phyloP scores from a whole-genome alignment of 2,113 vertebrate species.

The Oncorhynchus tshawytscha region DNA sequence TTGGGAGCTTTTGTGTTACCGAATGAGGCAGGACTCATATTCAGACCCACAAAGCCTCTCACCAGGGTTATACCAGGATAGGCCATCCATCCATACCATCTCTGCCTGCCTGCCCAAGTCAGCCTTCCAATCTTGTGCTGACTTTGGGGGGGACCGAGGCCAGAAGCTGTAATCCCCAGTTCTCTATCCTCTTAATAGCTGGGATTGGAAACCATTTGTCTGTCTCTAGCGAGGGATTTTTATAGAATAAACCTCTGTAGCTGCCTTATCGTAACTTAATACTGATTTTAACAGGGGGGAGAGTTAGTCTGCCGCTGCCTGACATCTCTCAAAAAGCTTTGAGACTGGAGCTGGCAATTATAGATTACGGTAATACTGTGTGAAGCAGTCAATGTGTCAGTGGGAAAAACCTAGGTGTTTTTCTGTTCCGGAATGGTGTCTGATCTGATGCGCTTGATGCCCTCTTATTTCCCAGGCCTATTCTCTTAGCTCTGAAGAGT shows the following conservation, averaged over 20 bases:
- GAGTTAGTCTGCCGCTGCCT: not conserved
- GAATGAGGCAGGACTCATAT: too few species aligned
- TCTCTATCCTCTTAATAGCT: conserved; percentile 18
- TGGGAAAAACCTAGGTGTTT: too few species aligned
- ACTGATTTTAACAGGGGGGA: conserved; percentile 8
- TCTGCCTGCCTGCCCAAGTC: not conserved
- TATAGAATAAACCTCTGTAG: conserved; percentile 29
- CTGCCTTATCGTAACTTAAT: conserved; percentile 16
- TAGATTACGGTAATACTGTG: too few species aligned
- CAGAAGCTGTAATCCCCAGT: conserved; percentile 20
- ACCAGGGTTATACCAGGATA: too few species aligned
- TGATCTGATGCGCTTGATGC: too few species aligned
- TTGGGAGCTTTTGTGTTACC: too few species aligned
- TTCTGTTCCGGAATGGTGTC: too few species aligned
- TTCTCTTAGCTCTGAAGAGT: too few species aligned
- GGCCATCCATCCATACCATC: too few species aligned
- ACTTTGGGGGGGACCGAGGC: not conserved
- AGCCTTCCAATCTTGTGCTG: not conserved
- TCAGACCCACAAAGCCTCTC: too few species aligned
- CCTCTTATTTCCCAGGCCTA: too few species aligned
- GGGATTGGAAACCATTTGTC: conserved; percentile 16
- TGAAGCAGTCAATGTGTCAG: too few species aligned
- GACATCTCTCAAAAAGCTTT: conserved; percentile 15
- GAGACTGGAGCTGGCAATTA: not conserved
- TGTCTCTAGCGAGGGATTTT: conserved; percentile 17